These are phyloP conservation scores for Mungos mungo DNA, from an alignment of 2,113 vertebrate species.

Conservation along the genomic window DNA sequence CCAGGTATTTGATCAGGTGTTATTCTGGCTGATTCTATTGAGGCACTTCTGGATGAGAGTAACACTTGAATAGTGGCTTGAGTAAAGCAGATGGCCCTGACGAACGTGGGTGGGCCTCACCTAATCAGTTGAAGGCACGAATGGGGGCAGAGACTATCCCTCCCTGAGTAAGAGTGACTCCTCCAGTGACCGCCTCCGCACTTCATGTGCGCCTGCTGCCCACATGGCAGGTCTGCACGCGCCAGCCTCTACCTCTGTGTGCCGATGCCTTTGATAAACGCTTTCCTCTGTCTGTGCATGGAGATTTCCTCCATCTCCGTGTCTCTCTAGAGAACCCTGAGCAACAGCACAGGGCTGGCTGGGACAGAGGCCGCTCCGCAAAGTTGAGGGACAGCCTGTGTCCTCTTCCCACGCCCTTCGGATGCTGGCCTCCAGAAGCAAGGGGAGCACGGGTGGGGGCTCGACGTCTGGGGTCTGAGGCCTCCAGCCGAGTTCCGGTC, in stretches of 20 bases:
- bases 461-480: constrained; percentile 29
- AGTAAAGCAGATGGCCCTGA: too few species aligned
- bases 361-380: background rate
- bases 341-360: background rate
- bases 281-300: fast-evolving
- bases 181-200: background rate
- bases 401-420: background rate
- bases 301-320: too few species aligned
- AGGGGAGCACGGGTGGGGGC: constrained; percentile 51
- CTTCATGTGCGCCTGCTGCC: background rate
- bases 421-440: background rate
- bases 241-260: background rate
- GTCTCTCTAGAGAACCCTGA: background rate
- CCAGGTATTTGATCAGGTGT: background rate
- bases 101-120: background rate
- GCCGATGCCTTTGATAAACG: background rate
- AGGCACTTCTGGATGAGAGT: background rate
- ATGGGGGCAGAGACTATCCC: too few species aligned
- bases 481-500: background rate
- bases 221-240: too few species aligned
- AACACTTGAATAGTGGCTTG: background rate
- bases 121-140: background rate
- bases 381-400: background rate
- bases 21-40: background rate
- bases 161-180: background rate